Evolutionary conservation across 1,140 invertebrate species (phyloP).

Genomic region (Prorops nasuta): DNA sequence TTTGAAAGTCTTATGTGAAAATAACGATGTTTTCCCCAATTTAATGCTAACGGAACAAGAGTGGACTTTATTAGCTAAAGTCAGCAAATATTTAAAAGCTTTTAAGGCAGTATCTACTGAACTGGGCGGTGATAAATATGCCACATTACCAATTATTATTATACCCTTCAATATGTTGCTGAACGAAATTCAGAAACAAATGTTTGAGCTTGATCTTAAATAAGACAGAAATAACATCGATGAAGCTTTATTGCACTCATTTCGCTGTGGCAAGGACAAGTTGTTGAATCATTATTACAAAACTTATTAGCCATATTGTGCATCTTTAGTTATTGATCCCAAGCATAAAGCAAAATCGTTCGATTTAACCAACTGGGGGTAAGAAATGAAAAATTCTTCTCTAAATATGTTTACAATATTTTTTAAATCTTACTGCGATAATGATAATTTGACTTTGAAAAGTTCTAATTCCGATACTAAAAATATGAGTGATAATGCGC

Average conservation of each 20-base stretch:
- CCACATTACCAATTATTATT: slow-evolving; percentile 14
- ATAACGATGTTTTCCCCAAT: too few species aligned
- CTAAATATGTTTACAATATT: slow-evolving; percentile 33
- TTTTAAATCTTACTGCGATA: slow-evolving; percentile 19
- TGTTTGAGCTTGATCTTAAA: slow-evolving; percentile 6
- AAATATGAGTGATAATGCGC: too few species aligned
- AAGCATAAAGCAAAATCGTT: slow-evolving; percentile 44
- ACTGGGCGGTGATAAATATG: slow-evolving; percentile 17
- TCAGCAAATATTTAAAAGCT: slow-evolving; percentile 9
- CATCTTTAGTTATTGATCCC: slow-evolving; percentile 41
- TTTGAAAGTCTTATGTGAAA: too few species aligned
- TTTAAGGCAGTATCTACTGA: slow-evolving; percentile 14
- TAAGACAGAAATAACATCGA: neutral
- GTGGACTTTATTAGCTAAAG: slow-evolving; percentile 11
- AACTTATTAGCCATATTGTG: slow-evolving; percentile 44
- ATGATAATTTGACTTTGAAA: neutral
- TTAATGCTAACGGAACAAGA: too few species aligned
- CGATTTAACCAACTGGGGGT: slow-evolving; percentile 40
- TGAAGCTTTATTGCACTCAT: neutral
- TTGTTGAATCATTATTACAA: slow-evolving; percentile 42
- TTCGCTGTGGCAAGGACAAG: slow-evolving; percentile 28
- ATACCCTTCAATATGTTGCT: slow-evolving; percentile 36
- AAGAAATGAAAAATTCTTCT: slow-evolving; percentile 36
- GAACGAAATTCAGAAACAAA: slow-evolving; percentile 32
- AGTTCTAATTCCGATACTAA: neutral